Conservation (phyloP, 2,888 invertebrate genomes). For the Philhelius pedissequus region DNA sequence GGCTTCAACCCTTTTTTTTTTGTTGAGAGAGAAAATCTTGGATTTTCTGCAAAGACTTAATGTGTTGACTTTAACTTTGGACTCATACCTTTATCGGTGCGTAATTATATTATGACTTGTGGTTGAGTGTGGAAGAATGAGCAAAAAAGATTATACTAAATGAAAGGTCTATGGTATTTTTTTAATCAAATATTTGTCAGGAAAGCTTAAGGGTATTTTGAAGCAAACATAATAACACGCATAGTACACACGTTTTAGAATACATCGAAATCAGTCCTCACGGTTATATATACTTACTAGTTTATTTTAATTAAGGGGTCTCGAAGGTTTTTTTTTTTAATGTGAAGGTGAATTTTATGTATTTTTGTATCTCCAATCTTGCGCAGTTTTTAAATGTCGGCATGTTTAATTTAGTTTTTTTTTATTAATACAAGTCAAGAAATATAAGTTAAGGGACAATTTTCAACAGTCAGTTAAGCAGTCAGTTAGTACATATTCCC, state of each 20-base stretch:
- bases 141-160: conserved; percentile 40
- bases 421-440: too few relatives aligned
- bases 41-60: background rate
- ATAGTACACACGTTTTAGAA: background rate
- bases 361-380: background rate
- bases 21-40: background rate
- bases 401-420: too few relatives aligned
- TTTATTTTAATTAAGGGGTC: background rate
- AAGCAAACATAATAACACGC: conserved; percentile 43
- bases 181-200: conserved; percentile 53
- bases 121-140: background rate
- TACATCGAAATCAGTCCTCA: background rate
- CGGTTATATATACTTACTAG: conserved; percentile 26
- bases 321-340: background rate
- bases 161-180: conserved; percentile 34
- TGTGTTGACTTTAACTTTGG: background rate
- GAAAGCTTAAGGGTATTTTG: conserved; percentile 31
- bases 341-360: background rate
- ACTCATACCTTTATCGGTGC: conserved; percentile 20
- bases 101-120: background rate
- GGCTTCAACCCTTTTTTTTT: conserved; percentile 7
- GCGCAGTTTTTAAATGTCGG: too few relatives aligned
- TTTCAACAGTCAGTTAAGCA: too few relatives aligned
- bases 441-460: too few relatives aligned
- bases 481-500: too few relatives aligned